These are phyloP conservation scores for Anthopleura sola DNA, from an alignment of 64 coral and sea anemone genomes.

Conservation along the genomic window DNA sequence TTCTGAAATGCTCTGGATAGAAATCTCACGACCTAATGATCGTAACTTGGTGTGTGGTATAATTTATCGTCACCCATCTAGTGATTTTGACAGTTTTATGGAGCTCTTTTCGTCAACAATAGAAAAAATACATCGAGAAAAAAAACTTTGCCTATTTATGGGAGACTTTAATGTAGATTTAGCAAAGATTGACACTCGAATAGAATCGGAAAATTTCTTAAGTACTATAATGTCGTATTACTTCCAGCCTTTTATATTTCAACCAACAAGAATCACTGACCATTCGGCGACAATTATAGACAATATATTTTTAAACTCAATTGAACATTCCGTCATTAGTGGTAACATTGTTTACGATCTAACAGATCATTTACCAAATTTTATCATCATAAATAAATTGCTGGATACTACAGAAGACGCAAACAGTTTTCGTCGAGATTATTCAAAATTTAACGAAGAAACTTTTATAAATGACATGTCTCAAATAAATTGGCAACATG, in stretches of 20 bases:
- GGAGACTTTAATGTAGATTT: conserved; percentile 46
- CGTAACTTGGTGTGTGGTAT: conserved; percentile 44
- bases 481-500: not conserved
- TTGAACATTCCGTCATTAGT: conserved; percentile 24
- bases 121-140: conserved; percentile 28
- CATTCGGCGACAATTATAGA: conserved; percentile 43
- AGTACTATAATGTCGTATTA: conserved; percentile 23
- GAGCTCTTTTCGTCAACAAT: not conserved
- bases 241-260: conserved; percentile 21
- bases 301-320: conserved; percentile 58
- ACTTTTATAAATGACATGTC: not conserved
- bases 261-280: conserved; percentile 29
- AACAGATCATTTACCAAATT: conserved; percentile 54
- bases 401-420: too few relatives aligned
- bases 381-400: too few relatives aligned
- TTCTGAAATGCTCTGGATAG: conserved; percentile 39
- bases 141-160: conserved; percentile 25
- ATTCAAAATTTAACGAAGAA: not conserved
- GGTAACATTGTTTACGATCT: conserved; percentile 50
- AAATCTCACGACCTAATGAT: too few relatives aligned
- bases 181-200: conserved; percentile 16
- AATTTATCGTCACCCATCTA: conserved; percentile 33
- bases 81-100: conserved; percentile 17
- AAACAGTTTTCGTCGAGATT: too few relatives aligned
- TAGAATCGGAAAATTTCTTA: conserved; percentile 11